Evolutionary conservation across 2,888 invertebrate genomes (phyloP).

Genomic region (Cephus sareptanus): DNA sequence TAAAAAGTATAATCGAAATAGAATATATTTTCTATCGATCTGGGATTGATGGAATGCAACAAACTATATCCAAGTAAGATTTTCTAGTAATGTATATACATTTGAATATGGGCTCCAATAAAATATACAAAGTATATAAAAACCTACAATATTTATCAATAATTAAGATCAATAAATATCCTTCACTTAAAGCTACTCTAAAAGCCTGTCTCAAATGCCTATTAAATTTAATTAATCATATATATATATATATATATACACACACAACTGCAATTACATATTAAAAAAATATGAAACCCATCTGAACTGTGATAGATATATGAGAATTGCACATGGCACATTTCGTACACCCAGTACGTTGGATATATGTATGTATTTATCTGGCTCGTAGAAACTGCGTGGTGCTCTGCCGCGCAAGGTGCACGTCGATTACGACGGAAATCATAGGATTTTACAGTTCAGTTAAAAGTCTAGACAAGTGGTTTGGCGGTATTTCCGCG

Average conservation of each 20-base stretch:
- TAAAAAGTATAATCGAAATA: constrained; percentile 21
- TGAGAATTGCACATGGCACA: not conserved
- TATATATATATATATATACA: not conserved
- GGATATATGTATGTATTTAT: not conserved
- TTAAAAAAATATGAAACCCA: not conserved
- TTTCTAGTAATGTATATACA: constrained; percentile 42
- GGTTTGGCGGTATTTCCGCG: not conserved
- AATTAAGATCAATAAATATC: not conserved
- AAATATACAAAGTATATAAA: constrained; percentile 14
- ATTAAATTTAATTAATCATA: not conserved
- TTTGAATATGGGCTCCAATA: constrained; percentile 38
- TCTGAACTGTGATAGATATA: not conserved
- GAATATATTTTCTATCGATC: not conserved
- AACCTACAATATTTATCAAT: not conserved
- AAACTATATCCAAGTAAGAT: constrained; percentile 25
- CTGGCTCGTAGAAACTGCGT: not conserved
- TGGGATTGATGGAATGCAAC: constrained; percentile 22
- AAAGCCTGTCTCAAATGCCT: not conserved
- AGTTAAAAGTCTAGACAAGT: not conserved
- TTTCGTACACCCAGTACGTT: not conserved
- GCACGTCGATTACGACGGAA: not conserved
- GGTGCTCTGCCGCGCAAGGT: not conserved
- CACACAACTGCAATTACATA: not conserved
- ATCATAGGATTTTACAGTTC: not conserved
- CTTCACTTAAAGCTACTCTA: no score